These are phyloP conservation scores for Clarias gariepinus DNA, from an alignment of 2,113 vertebrate genomes.

Conservation along the genomic window DNA sequence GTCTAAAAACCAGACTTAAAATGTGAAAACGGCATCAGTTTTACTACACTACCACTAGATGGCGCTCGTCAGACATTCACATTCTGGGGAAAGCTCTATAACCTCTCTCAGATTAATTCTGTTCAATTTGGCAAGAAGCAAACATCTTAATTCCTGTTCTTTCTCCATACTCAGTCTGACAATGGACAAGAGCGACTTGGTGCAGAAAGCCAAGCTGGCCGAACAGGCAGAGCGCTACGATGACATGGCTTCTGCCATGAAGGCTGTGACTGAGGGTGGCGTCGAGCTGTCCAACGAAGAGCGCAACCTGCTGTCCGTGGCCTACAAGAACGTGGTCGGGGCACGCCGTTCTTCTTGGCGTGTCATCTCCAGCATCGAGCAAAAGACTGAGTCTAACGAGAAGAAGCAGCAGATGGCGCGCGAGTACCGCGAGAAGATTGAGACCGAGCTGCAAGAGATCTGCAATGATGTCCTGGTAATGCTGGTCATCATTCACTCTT, in stretches of 20 bases:
- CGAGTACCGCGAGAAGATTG: conserved; percentile 96
- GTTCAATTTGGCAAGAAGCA: not conserved
- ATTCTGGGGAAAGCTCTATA: not conserved
- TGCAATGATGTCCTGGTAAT: conserved; percentile 78
- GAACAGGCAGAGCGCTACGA: conserved; percentile 98
- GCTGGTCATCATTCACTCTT: not conserved
- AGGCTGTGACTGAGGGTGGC: conserved; percentile 91
- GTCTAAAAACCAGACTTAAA: not conserved
- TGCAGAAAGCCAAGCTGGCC: conserved; percentile 97
- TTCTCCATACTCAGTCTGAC: conserved; percentile 64
- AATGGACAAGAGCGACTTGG: conserved; percentile 98
- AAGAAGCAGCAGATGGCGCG: conserved; percentile 96
- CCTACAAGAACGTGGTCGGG: conserved; percentile 98
- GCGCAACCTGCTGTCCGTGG: conserved; percentile 94
- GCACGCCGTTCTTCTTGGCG: conserved; percentile 98
- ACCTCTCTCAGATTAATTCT: not conserved
- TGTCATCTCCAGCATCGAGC: conserved; percentile 98
- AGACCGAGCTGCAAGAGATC: conserved; percentile 92
- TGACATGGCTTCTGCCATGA: conserved; percentile 97
- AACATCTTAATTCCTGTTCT: not conserved
- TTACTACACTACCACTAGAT: conserved; percentile 6
- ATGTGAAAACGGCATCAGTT: not conserved
- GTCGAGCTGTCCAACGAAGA: conserved; percentile 94
- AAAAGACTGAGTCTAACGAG: conserved; percentile 94
- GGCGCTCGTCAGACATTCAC: not conserved